Percentiles rank a stretch among this genome's conserved stretches.
phyloP scores from a whole-genome alignment of 2,797 vertebrate genomes.

The Myotis myotis region DNA sequence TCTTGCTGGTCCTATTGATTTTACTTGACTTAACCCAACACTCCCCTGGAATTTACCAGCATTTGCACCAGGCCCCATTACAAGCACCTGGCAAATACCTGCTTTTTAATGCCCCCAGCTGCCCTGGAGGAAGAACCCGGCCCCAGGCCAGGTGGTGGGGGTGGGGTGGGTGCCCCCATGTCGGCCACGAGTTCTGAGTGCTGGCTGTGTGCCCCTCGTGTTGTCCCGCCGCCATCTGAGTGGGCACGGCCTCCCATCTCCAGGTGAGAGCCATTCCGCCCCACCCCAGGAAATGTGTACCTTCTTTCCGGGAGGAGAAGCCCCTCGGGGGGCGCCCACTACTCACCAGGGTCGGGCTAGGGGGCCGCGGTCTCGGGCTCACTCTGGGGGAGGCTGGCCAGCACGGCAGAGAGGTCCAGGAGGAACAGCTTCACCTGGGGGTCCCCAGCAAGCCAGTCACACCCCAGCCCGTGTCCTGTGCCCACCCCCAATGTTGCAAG shows the following conservation, averaged over 20 bases:
- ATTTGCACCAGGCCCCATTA: not conserved
- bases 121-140: not conserved
- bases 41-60: not conserved
- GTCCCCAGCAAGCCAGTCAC: not conserved
- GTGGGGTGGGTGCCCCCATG: not conserved
- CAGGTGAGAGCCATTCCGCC: not conserved
- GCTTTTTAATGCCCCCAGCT: not conserved
- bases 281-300: not conserved
- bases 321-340: accelerated
- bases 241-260: not conserved
- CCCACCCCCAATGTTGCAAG: not conserved
- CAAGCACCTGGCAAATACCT: not conserved
- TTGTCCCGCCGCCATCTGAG: accelerated
- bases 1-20: not conserved
- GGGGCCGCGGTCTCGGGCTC: accelerated
- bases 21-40: not conserved
- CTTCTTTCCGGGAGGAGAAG: not conserved
- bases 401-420: conserved; percentile 77
- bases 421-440: conserved; percentile 87
- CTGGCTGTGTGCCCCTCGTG: not conserved
- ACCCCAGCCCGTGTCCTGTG: no score
- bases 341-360: not conserved
- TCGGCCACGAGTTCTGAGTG: not conserved
- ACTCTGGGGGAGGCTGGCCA: conserved; percentile 65
- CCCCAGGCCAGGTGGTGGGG: not conserved